These are phyloP conservation scores for Cervus canadensis DNA, from an alignment of 2,113 vertebrate genomes.

Conservation along the genomic window DNA sequence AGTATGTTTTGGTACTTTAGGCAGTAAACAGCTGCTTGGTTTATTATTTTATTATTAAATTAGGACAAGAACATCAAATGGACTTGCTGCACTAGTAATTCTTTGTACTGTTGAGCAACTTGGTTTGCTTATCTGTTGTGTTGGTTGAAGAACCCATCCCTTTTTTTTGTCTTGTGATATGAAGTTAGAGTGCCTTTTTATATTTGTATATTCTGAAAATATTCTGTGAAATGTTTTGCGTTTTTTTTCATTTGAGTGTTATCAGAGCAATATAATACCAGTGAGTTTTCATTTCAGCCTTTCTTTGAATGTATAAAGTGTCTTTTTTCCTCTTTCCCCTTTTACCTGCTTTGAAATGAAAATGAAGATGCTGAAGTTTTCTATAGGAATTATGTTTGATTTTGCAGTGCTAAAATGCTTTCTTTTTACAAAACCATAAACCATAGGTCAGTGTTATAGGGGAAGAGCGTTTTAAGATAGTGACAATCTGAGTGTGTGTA, in stretches of 20 bases:
- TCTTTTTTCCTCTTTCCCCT: conserved; percentile 72
- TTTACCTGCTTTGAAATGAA: conserved; percentile 80
- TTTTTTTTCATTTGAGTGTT: conserved; percentile 78
- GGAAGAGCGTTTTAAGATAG: conserved; percentile 82
- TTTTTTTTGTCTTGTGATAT: conserved; percentile 76
- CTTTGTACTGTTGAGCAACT: conserved; percentile 81
- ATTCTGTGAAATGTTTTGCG: conserved; percentile 78
- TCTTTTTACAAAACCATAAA: conserved; percentile 80
- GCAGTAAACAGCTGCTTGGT: conserved; percentile 77
- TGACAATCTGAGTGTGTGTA: conserved; percentile 89
- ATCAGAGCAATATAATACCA: conserved; percentile 84
- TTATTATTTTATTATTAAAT: conserved; percentile 62
- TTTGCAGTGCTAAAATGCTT: conserved; percentile 82
- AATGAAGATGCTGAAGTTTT: conserved; percentile 80
- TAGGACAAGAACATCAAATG: conserved; percentile 72
- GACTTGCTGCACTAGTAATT: conserved; percentile 79
- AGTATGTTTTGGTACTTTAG: conserved; percentile 79
- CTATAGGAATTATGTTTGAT: conserved; percentile 78
- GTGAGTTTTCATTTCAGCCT: conserved; percentile 81
- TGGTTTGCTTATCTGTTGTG: conserved; percentile 72
- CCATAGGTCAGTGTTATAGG: conserved; percentile 85
- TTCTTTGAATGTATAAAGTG: conserved; percentile 80
- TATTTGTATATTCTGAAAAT: conserved; percentile 83
- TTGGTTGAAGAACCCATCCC: conserved; percentile 68
- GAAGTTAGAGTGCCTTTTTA: conserved; percentile 87